Conservation (phyloP, 2,797 vertebrate genomes). For the Synaphobranchus kaupii region DNA sequence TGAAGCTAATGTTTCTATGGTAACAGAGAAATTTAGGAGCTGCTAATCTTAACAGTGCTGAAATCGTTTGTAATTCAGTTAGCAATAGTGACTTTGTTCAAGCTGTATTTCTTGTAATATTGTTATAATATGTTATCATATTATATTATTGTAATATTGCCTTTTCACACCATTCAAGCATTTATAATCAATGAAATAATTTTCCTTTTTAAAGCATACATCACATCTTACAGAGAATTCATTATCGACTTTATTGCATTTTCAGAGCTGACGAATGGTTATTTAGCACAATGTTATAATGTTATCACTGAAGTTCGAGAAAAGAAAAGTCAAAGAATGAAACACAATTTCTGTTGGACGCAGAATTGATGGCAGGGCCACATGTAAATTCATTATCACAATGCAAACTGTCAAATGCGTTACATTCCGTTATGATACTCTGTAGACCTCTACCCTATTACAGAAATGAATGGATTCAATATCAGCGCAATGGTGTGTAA, state of each 20-base stretch:
- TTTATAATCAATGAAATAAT: not conserved
- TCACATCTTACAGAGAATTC: not conserved
- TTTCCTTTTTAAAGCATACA: not conserved
- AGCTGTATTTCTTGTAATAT: not conserved
- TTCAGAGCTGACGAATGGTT: not conserved
- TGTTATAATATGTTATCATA: not conserved
- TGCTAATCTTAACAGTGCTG: not conserved
- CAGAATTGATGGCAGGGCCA: slow-evolving; percentile 38
- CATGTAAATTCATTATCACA: slow-evolving; percentile 57
- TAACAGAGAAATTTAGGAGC: not conserved
- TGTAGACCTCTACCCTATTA: slow-evolving; percentile 77
- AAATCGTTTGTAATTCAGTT: not conserved
- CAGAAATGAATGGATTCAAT: slow-evolving; percentile 89
- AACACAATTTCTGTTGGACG: slow-evolving; percentile 31
- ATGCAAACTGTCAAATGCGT: slow-evolving; percentile 60
- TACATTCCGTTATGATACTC: slow-evolving; percentile 69
- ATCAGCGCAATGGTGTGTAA: slow-evolving; percentile 88
- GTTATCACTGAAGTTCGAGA: not conserved
- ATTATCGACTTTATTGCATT: not conserved
- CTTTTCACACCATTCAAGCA: not conserved
- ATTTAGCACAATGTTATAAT: slow-evolving; percentile 15
- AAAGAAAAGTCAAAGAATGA: slow-evolving; percentile 21
- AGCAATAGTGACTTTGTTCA: not conserved
- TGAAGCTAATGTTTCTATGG: not conserved
- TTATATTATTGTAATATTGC: not conserved